These are phyloP conservation scores for Chromoteleia sp. DNA, from an alignment of 2,888 invertebrate genomes.

Conservation along the genomic window DNA sequence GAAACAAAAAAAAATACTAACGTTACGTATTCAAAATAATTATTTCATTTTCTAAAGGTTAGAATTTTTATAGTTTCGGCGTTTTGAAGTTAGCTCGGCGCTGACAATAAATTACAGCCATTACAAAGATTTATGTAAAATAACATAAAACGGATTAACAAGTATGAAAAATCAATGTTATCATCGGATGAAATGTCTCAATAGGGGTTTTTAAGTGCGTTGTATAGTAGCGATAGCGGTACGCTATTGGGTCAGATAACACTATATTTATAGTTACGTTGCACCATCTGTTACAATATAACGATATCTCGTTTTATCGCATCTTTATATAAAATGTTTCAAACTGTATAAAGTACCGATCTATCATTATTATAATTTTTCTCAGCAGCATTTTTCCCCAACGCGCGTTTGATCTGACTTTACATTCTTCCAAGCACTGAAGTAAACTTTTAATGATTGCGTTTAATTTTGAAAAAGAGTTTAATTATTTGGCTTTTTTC, in stretches of 20 bases:
- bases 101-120: neutral
- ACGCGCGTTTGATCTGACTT: neutral
- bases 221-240: slow-evolving; percentile 35
- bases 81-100: neutral
- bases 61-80: neutral
- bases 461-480: neutral
- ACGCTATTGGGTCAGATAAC: slow-evolving; percentile 47
- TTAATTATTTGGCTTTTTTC: too few species aligned
- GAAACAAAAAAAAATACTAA: neutral
- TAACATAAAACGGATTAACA: slow-evolving; percentile 31
- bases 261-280: slow-evolving; percentile 55
- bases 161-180: slow-evolving; percentile 48
- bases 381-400: neutral
- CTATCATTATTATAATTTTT: slow-evolving; percentile 39
- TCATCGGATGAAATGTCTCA: slow-evolving; percentile 17
- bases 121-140: slow-evolving; percentile 29
- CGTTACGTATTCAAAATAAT: too few species aligned
- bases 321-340: slow-evolving; percentile 37
- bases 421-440: neutral
- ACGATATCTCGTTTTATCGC: slow-evolving; percentile 53
- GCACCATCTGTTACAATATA: slow-evolving; percentile 52
- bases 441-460: neutral
- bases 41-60: too few species aligned
- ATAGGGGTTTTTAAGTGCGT: slow-evolving; percentile 45
- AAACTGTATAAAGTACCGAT: slow-evolving; percentile 21